Evolutionary conservation across 1,140 invertebrate genomes (phyloP), one percentile per base, ranked within the genome.

Genomic region (Hetaerina americana): DNA sequence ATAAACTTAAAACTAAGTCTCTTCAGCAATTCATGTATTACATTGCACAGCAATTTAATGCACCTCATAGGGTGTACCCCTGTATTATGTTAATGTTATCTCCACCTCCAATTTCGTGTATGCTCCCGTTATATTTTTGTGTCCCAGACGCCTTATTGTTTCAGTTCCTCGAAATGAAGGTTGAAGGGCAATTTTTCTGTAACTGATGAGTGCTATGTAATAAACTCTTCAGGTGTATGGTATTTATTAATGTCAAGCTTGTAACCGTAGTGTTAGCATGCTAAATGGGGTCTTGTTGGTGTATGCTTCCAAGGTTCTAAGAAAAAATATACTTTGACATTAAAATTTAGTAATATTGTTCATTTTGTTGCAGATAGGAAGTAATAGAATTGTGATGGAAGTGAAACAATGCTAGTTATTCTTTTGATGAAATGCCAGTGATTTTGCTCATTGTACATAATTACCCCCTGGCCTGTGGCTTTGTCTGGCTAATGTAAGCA

Each of bases 241-340:
- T 57, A 57, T 57, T 57, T 57, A 57, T 57, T n/a, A 57, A 57
- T 57, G 40, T 57, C 40, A 57, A 57, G 40, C 40, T 57, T 57
- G 40, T 57, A 57, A 57, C 2, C 10, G 40, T 57, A 57, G 40
- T 57, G 22, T 57, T 57, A 57, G 40, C 40, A 18, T 57, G 40
- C 40, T 57, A n/a, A 18, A 57, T 18, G 40, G 40, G 40, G 40
- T 57, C 15, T 57, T 57, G 40, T 57, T 57, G 40, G 40, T 57
- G 40, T 57, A 18, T 57, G 40, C 40, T 57, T 57, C 40, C 15
- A 57, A 57, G 40, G 10, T 57, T 57, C 40, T 18, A 5, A 18
- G 22, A n/a, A 57, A 57, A 18, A 5, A 57, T n/a, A 57, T 12
- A 18, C 22, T n/a, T 57, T n/a, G 15, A 57, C 15, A 57, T 18